Evolutionary conservation across 2,888 invertebrate genomes (phyloP), one percentile per base, ranked within the genome.

Genomic region (Cephus spinipes): DNA sequence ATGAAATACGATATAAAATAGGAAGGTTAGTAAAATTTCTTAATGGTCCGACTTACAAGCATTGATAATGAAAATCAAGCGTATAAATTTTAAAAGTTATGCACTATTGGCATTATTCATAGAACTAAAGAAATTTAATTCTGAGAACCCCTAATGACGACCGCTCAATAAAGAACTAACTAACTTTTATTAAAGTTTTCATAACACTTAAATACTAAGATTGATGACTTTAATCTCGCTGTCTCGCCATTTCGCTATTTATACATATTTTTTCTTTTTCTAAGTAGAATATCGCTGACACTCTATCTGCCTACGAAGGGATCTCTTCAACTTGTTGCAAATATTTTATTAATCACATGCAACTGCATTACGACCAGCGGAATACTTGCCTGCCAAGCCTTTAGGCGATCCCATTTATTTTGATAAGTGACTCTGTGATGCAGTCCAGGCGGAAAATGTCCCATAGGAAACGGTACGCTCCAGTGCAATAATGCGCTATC

Each of bases 381-480:
- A 88, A 92, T 87, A 68, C 92, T 92, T 87, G 92, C 92, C 87
- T 89, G 83, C 93, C 93, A 94, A 69, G 82, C 83, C 30, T 91
- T 88, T 79, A 88, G 87, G n/a, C 87, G 84, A 81, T 92, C 92
- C 91, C 92, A 92, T 79, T 92, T 92, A 79, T 93, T 93, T 78
- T 93, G 92, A 88, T 93, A 94, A 71, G 91, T 89, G n/a, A 94
- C 89, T 82, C 92, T 90, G 81, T 93, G 92, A 80, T 91, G 85
- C 30, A 94, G 83, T 73, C 93, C 93, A 36, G 92, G 90, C 6
- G 93, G 93, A 85, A 94, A 94, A 73, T 87, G 90, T 40, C 90
- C 87, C 91, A 94, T 90, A 9, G 92, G 89, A 78, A 88, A 88
- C 6, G 93, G 92, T 11, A 93, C 87, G 12, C 84, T 87, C 94